Percentiles rank a stretch among this genome's conserved stretches.
phyloP scores from a whole-genome alignment of 2,888 invertebrate species.

The Sussaba pulchella region DNA sequence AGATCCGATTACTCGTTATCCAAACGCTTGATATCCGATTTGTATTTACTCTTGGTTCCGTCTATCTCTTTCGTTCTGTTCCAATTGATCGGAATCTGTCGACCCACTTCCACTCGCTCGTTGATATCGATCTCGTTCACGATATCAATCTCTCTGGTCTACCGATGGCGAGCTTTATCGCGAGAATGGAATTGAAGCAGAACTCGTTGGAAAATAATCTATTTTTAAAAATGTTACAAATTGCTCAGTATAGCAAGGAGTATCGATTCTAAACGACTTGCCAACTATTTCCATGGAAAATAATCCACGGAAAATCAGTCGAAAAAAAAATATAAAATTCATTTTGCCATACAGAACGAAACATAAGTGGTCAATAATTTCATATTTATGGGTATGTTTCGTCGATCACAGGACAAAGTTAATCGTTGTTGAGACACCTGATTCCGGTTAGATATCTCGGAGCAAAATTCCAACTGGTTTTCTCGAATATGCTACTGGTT shows the following conservation, averaged over 20 bases:
- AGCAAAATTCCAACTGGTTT: constrained; percentile 49
- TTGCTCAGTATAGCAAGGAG: not conserved
- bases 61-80: constrained; percentile 17
- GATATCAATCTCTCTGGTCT: constrained; percentile 17
- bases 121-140: constrained; percentile 32
- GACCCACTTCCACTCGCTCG: constrained; percentile 15
- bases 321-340: too few species aligned
- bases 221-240: not conserved
- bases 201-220: not conserved
- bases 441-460: constrained; percentile 7
- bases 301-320: too few species aligned
- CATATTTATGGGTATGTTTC: too few species aligned
- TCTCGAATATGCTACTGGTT: constrained; percentile 71
- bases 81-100: constrained; percentile 32
- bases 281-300: too few species aligned
- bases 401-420: too few species aligned
- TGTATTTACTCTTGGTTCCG: not conserved
- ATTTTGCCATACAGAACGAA: too few species aligned
- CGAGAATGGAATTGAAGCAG: not conserved
- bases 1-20: not conserved
- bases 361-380: not conserved
- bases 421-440: not conserved
- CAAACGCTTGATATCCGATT: not conserved
- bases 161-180: not conserved
- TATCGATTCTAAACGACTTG: too few species aligned